Evolutionary conservation across 2,113 vertebrate species (phyloP), one percentile per base, ranked within the genome.

Genomic region (Herpetotheres cachinnans): DNA sequence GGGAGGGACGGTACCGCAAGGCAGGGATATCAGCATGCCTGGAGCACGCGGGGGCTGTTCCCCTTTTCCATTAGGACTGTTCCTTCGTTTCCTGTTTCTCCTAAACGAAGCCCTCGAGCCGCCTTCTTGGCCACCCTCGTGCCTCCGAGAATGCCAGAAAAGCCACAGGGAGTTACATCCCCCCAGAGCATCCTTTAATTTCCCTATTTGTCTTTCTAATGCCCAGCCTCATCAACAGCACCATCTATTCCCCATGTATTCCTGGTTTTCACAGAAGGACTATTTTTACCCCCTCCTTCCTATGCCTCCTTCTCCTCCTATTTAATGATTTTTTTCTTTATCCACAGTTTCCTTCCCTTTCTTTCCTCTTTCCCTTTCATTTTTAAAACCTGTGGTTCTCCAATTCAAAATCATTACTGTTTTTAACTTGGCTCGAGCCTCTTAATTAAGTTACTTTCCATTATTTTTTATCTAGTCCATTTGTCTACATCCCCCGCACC

Each of bases 391-490:
- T 86, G 66, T 26, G 54, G 50, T 55, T 86, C 97, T 82, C 59
- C 6, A 19, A 88, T 95, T 97, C 95, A 85, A 95, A 95, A 96
- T 76, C 94, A 93, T 95, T 91, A 90, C 81, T 89, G 92, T 95
- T 96, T 96, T 96, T 93, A 97, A 96, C 95, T 95, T 70, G 70
- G 90, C 90, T 96, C 36, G 50, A 95, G 93, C 92, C 92, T 92
- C 97, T 97, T 97, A 98, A 97, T 97, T 97, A 96, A 98, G 97
- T 96, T 96, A 95, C 91, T 97, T 97, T 95, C 97, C 95, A 97
- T 97, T 97, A 97, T 97, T 98, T 96, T 97, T 98, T 97, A 98
- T 98, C 97, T 97, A 95, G 85, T 94, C 96, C 96, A 97, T 97
- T 97, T 97, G 97, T 97, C 96, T 97, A 70, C 93, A 95, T 93